Evolutionary conservation across 1,140 invertebrate genomes (phyloP), one percentile per base, ranked within the genome.

Genomic region (Meloidogyne hapla): DNA sequence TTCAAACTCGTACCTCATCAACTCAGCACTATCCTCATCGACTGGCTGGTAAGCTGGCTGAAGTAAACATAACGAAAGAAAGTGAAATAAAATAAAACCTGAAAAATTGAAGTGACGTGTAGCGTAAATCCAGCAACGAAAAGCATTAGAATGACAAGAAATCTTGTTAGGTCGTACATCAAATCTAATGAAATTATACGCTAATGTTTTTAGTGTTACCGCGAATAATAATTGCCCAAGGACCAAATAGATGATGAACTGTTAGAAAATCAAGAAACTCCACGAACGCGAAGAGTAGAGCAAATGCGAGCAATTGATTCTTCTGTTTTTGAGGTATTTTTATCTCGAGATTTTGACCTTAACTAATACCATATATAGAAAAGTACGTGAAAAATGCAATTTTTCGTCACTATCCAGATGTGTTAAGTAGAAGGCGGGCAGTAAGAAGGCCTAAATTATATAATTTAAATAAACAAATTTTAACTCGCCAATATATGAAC

Each of bases 101-200:
- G 94, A 90, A 97, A 97, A 40, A 97, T 89, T 0, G 95, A 94
- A 15, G 96, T 93, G 65, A 99, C 93, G 84, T 96, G 94, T 91
- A 98, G 94, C 0, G 96, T 97, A 87, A 99, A 99, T 65, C 96
- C 96, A 87, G 96, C 93, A 78, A 99, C 93, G 89, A 99, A 99
- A 88, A 99, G 96, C 18, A 93, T 92, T 83, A 99, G 89, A 10
- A 99, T 96, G 26, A 96, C 95, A 73, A 99, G 90, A 89, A 99
- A 99, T 79, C 95, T 90, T 8, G 94, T 93, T 79, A 98, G 89
- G 88, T 98, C 91, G 73, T 89, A 88, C 83, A 90, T 88, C n/a
- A 90, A 82, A 83, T 87, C 85, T 73, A 33, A 82, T 26, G 8
- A 28, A 74, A 72, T 62, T 61, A 28, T 69, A 33, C 69, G 15